Base-by-base conservation (phyloP, 2,113 vertebrate genomes). In the Hippocampus comes region DNA sequence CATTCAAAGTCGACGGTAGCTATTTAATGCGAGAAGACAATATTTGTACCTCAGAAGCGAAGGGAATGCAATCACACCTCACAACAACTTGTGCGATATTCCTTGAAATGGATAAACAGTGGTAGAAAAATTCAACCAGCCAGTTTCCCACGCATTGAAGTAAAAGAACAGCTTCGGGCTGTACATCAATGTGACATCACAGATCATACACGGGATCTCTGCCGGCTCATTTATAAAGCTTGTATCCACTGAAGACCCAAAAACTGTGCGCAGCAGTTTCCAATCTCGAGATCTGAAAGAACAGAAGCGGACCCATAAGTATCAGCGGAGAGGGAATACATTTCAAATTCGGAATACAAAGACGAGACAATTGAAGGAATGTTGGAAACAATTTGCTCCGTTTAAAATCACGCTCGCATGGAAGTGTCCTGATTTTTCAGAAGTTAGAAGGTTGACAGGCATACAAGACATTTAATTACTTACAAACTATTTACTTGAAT, bases 151-250 rank as follows among this genome's bases (percentile, higher is more conserved):
- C 77, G 76, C 80, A 87, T 78, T 88, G 89, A 84, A 85, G 82
- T 82, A 84, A 85, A 81, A 84, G 89, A 89, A 89, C 74, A 77
- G 89, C 89, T 89, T 34, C 71, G 11, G 85, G 89, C 89, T 87
- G 80, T 88, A 89, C 86, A 90, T 88, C 88, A 88, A 79, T 85
- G 84, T 90, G 82, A 86, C 88, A 89, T 89, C 82, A 80, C 72
- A 82, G 82, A 89, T 90, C 84, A 89, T 82, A 87, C 82, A 70
- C 74, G 1, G 6, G 77, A 81, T 90, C 89, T 87, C 87, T 23
- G 65, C 82, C 85, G 89, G 86, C 87, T 89, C 89, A 86, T 90
- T 90, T 90, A 87, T 86, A 87, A 84, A 80, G 78, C 81, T 80
- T 82, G 83, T 87, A 82, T 81, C 81, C 82, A 79, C 83, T 71